Evolutionary conservation across 2,888 invertebrate genomes (phyloP).

Genomic region (Cryptocheilus praepositus): DNA sequence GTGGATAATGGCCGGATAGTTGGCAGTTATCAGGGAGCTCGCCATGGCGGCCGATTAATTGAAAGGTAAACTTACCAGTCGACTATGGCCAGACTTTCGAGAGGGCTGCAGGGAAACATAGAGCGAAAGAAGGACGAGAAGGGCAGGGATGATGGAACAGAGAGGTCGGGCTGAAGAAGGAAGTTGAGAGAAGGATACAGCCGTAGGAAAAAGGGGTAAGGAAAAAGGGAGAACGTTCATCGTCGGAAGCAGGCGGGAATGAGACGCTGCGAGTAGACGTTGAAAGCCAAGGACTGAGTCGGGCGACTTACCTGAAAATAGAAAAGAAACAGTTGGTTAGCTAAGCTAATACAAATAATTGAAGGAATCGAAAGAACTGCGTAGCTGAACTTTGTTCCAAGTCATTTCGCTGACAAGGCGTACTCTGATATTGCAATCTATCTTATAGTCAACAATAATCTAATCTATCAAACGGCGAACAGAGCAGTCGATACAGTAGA

Average conservation of each 20-base stretch:
- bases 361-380: slow-evolving; percentile 26
- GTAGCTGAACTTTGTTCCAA: too few relatives aligned
- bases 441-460: too few relatives aligned
- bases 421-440: too few relatives aligned
- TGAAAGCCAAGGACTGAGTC: slow-evolving; percentile 28
- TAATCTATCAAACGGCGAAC: too few relatives aligned
- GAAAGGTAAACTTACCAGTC: slow-evolving; percentile 72
- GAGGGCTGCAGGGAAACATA: slow-evolving; percentile 47
- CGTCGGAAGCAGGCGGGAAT: background rate
- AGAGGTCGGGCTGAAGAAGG: slow-evolving; percentile 37
- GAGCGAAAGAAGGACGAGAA: slow-evolving; percentile 18
- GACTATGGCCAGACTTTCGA: slow-evolving; percentile 67
- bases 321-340: slow-evolving; percentile 58
- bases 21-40: slow-evolving; percentile 66
- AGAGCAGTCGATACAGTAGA: too few relatives aligned
- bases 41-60: slow-evolving; percentile 69
- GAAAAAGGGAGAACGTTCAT: slow-evolving; percentile 26
- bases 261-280: slow-evolving; percentile 4
- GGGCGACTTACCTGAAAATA: slow-evolving; percentile 61
- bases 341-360: slow-evolving; percentile 59
- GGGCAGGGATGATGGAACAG: background rate
- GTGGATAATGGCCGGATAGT: slow-evolving; percentile 70
- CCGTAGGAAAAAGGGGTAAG: background rate
- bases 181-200: slow-evolving; percentile 17
- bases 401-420: too few relatives aligned